phyloP scores from a whole-genome alignment of 2,797 vertebrate species.

The Aselliscus stoliczkanus region DNA sequence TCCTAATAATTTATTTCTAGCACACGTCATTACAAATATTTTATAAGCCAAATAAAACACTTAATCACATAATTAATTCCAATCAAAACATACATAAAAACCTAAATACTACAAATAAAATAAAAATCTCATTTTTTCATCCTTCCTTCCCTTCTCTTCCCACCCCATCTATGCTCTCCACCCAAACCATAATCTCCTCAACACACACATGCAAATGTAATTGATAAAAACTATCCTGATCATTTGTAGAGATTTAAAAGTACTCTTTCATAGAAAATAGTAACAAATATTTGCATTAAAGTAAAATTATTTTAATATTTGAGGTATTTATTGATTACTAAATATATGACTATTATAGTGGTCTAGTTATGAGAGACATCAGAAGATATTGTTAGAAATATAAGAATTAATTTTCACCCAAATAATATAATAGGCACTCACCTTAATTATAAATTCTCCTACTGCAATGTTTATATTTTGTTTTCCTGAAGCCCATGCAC shows the following conservation, averaged over 20 bases:
- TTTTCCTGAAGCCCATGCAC: constrained; percentile 79
- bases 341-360: not conserved
- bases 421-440: constrained; percentile 68
- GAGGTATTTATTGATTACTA: not conserved
- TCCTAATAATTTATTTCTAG: not conserved
- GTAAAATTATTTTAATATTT: not conserved
- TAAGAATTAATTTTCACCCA: not conserved
- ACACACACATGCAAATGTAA: not conserved
- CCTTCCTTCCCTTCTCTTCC: not conserved
- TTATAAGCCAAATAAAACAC: not conserved
- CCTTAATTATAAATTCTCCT: constrained; percentile 93
- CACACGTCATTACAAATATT: not conserved
- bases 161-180: not conserved
- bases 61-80: not conserved
- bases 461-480: constrained; percentile 86
- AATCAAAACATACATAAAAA: constrained; percentile 2
- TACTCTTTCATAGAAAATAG: not conserved
- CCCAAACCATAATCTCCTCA: not conserved
- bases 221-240: not conserved
- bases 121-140: not conserved
- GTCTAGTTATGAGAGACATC: not conserved
- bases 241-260: not conserved
- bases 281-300: constrained; percentile 8
- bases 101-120: not conserved
- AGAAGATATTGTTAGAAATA: not conserved